These are phyloP conservation scores for Caradrina kadenii DNA, from an alignment of 2,888 invertebrate genomes.

Conservation along the genomic window DNA sequence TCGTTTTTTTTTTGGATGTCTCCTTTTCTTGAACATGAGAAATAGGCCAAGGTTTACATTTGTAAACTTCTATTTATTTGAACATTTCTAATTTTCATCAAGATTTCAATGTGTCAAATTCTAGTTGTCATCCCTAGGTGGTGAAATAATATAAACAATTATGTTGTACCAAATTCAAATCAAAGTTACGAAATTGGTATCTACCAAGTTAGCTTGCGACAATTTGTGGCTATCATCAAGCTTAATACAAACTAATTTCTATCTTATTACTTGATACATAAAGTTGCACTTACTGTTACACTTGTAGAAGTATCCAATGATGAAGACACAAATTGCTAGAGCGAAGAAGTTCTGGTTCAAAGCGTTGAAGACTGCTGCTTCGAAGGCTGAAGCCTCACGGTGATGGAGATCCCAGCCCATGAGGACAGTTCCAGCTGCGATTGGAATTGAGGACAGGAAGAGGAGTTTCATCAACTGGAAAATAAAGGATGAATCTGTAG, in stretches of 20 bases:
- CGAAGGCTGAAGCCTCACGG: slow-evolving; percentile 82
- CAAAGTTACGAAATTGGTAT: no score
- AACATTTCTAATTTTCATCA: no score
- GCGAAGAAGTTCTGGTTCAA: slow-evolving; percentile 88
- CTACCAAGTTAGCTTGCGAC: no score
- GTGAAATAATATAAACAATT: no score
- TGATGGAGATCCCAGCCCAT: slow-evolving; percentile 88
- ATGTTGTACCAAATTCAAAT: no score
- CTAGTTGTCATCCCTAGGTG: no score
- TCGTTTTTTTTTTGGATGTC: no score
- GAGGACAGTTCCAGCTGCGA: slow-evolving; percentile 79
- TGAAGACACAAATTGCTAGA: slow-evolving; percentile 83
- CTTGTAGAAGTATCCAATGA: slow-evolving; percentile 84
- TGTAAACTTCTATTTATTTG: no score
- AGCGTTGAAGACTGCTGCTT: slow-evolving; percentile 84
- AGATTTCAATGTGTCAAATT: no score
- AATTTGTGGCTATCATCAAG: background rate
- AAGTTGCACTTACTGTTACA: slow-evolving; percentile 79
- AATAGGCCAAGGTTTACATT: no score
- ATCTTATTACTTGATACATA: background rate
- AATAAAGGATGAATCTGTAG: background rate
- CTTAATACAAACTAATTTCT: background rate
- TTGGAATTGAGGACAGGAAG: slow-evolving; percentile 79
- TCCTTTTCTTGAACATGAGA: no score
- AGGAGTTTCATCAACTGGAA: slow-evolving; percentile 81